These are phyloP conservation scores for cat (Felis catus) DNA, from an alignment of 2,113 vertebrate species.

Conservation along the genomic window F.catus_Fca126_mat1.0 CM031428.1:55868501-55869000, in stretches of 20 bases:
- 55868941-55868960: neutral
- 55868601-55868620: neutral
- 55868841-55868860: neutral
- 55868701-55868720: neutral
- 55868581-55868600: neutral
- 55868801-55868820: neutral
- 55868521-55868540: neutral
- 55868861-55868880: neutral
- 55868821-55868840: neutral
- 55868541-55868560: neutral
- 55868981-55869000: neutral
- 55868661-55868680: neutral
- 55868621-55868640: neutral
- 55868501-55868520: neutral
- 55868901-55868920: neutral
- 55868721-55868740: neutral
- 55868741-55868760: neutral
- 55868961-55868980: neutral
- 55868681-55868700: neutral
- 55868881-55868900: neutral
- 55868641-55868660: neutral
- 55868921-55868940: neutral
- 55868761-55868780: neutral
- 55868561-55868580: neutral
- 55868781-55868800: neutral